Conservation (phyloP, 2,888 invertebrate genomes). For the Pseudanteris insignis region DNA sequence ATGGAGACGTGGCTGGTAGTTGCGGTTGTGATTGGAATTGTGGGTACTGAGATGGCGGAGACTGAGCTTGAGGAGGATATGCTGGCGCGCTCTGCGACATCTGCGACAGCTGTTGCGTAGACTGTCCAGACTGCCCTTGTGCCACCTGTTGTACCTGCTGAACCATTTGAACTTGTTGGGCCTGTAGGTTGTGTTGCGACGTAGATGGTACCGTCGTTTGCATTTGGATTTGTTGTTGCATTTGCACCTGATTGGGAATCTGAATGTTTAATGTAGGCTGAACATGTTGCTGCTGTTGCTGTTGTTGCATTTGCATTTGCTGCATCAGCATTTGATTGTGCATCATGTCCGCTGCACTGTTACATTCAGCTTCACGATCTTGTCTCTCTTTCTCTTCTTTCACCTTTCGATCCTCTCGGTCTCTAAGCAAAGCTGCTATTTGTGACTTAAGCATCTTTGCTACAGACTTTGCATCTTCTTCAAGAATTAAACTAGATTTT, state of each 20-base stretch:
- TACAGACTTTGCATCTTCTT: slow-evolving; percentile 93
- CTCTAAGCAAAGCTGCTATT: slow-evolving; percentile 77
- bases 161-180: slow-evolving; percentile 66
- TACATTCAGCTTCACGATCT: slow-evolving; percentile 59
- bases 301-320: slow-evolving; percentile 54
- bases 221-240: slow-evolving; percentile 45
- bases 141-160: slow-evolving; percentile 59
- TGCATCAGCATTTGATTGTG: slow-evolving; percentile 59
- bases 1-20: neutral
- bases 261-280: slow-evolving; percentile 42
- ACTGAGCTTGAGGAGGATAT: slow-evolving; percentile 46
- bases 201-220: slow-evolving; percentile 62
- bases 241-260: slow-evolving; percentile 32
- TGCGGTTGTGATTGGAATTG: neutral
- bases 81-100: slow-evolving; percentile 54
- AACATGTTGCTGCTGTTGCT: slow-evolving; percentile 48
- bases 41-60: slow-evolving; percentile 59
- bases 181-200: slow-evolving; percentile 61
- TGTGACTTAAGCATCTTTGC: slow-evolving; percentile 91
- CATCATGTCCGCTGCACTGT: slow-evolving; percentile 51
- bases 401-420: slow-evolving; percentile 69
- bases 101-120: slow-evolving; percentile 65
- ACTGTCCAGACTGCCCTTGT: slow-evolving; percentile 58
- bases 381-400: slow-evolving; percentile 69
- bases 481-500: slow-evolving; percentile 92